Percentiles rank a stretch among this genome's conserved stretches.
phyloP scores from a whole-genome alignment of 2,797 vertebrate genomes.

The Diplodus sargus region DNA sequence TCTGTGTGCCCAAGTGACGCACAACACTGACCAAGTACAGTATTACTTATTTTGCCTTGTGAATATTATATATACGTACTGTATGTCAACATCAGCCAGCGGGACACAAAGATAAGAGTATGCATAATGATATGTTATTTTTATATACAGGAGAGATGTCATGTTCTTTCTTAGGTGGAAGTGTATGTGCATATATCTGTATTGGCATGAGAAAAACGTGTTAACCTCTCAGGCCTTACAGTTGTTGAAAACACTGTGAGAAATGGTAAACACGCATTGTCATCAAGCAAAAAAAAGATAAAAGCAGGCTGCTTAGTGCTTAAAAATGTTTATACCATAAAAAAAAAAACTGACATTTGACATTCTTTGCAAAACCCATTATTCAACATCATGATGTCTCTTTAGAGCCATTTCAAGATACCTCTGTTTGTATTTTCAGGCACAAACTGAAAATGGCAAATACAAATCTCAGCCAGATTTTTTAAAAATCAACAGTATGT shows the following conservation, averaged over 20 bases:
- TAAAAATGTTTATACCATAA: not conserved
- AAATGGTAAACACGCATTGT: not conserved
- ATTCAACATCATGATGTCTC: not conserved
- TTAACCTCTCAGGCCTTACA: not conserved
- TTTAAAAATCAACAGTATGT: conserved; percentile 8
- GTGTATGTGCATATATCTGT: too few species aligned
- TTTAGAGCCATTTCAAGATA: not conserved
- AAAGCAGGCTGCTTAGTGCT: too few species aligned
- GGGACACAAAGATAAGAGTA: too few species aligned
- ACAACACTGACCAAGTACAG: too few species aligned
- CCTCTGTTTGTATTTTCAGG: conserved; percentile 20
- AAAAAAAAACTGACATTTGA: not conserved
- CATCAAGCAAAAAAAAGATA: not conserved
- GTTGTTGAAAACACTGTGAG: not conserved
- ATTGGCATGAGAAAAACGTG: too few species aligned
- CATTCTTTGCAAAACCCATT: not conserved
- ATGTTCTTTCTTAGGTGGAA: too few species aligned
- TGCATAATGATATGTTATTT: too few species aligned
- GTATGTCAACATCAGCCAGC: not conserved
- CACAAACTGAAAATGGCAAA: conserved; percentile 16
- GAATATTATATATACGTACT: too few species aligned
- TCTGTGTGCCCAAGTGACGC: not conserved
- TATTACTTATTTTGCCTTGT: too few species aligned
- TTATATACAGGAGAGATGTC: too few species aligned
- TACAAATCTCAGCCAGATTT: conserved; percentile 21